Evolutionary conservation across 2,888 invertebrate species (phyloP).

Genomic region (Hartigia nigra): DNA sequence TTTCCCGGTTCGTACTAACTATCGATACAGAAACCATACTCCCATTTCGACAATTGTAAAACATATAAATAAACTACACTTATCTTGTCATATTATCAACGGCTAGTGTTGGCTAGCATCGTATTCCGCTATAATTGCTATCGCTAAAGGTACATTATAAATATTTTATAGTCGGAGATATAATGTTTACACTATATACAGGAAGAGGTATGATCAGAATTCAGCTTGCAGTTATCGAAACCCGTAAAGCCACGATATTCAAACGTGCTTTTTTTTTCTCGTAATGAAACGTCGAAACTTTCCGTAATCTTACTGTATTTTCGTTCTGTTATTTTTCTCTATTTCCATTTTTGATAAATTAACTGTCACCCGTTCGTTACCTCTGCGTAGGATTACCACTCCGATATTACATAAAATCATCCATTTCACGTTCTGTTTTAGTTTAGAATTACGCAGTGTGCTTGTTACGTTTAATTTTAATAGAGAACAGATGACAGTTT

Average conservation of each 20-base stretch:
- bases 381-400: background rate
- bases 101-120: constrained; percentile 23
- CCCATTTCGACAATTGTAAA: constrained; percentile 35
- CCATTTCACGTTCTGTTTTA: background rate
- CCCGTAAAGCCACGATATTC: constrained; percentile 14
- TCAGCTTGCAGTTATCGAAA: constrained; percentile 43
- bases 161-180: constrained; percentile 45
- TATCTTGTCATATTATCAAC: constrained; percentile 35
- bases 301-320: background rate
- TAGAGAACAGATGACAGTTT: background rate
- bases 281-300: background rate
- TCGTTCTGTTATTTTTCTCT: too few species aligned
- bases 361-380: background rate
- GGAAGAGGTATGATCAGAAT: constrained; percentile 47
- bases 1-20: constrained; percentile 43
- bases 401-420: background rate
- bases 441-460: too few species aligned
- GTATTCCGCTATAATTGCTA: constrained; percentile 15
- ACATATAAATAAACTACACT: constrained; percentile 37
- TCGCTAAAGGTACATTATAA: constrained; percentile 27
- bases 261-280: background rate
- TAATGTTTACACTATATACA: constrained; percentile 64
- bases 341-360: background rate
- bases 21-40: constrained; percentile 9
- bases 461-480: too few species aligned